Percentiles rank a stretch among this genome's conserved stretches.
phyloP scores from a whole-genome alignment of 2,113 vertebrate genomes.

The Rissa tridactyla region DNA sequence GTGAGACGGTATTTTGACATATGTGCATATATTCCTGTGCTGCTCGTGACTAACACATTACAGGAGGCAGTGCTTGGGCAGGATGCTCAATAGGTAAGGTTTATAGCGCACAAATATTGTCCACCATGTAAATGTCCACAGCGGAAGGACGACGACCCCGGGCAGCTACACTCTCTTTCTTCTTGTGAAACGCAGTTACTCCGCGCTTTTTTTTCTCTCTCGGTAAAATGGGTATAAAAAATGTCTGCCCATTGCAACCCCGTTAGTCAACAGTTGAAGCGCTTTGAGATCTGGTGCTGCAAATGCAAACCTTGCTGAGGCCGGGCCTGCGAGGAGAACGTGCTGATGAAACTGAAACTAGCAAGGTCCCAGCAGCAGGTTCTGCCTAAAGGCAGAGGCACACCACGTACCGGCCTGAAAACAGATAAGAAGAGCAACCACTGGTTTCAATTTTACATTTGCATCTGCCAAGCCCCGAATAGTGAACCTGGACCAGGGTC shows the following conservation, averaged over 20 bases:
- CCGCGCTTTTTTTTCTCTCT: background rate
- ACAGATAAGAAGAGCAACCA: background rate
- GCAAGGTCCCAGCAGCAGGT: background rate
- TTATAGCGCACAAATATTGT: background rate
- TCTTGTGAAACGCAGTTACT: background rate
- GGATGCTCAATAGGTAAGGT: background rate
- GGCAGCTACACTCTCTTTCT: background rate
- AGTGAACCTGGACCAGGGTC: background rate
- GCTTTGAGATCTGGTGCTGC: background rate
- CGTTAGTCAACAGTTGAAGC: background rate
- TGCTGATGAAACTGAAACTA: slow-evolving; percentile 20
- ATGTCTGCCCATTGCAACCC: background rate
- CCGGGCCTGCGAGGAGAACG: background rate
- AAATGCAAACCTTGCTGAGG: background rate
- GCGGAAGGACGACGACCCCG: fast-evolving
- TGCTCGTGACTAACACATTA: background rate
- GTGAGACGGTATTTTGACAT: background rate
- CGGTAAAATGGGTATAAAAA: background rate
- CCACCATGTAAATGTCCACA: fast-evolving
- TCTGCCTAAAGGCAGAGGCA: background rate
- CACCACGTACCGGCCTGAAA: fast-evolving
- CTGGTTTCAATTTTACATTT: slow-evolving; percentile 18
- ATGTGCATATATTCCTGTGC: background rate
- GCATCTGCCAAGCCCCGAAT: background rate
- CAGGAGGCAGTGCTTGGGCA: background rate